Evolutionary conservation across 2,797 vertebrate genomes (phyloP), one percentile per base, ranked within the genome.

Genomic region (Adelosebastes latens): DNA sequence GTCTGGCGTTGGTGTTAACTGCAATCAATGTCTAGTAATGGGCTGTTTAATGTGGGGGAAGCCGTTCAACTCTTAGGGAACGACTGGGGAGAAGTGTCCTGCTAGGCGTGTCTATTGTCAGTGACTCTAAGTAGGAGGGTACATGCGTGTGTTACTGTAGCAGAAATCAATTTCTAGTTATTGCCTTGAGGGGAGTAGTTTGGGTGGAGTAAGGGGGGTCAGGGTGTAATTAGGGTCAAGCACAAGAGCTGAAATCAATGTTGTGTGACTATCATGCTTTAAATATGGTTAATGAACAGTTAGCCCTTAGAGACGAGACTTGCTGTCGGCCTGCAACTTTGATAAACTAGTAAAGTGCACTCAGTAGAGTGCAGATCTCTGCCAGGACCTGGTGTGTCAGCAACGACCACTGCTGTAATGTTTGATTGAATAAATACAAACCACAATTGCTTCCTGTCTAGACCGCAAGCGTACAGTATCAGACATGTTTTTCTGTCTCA

Each of bases 21-120:
- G 81, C 85, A 94, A 94, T 94, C 93, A 93, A 91, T 93, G 87
- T 92, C 82, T 90, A 70, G 87, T 91, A 92, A 94, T 94, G 87
- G 84, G 73, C 80, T 89, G 83, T 92, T 94, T 88, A 92, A 93
- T 92, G 87, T 74, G 32, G 76, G 84, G 79, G 84, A 83, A 88
- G 80, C 79, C 1, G n/a, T 74, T 87, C 72, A 64, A 46, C 84
- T 90, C 74, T 61, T 27, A 49, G 70, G 67, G 69, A 74, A 89
- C 25, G 80, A 75, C 64, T 70, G 61, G 61, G 61, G 65, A 79
- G 59, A 74, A 71, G 82, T 75, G 74, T 77, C 77, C 72, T 74
- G 79, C 62, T 81, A 24, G 69, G 36, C 46, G 61, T 80, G 59
- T 55, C 60, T 82, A 18, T 69, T 85, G 76, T 88, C 71, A 81